Conservation (phyloP, 2,888 invertebrate species). For the Drosophila vallismaia region DNA sequence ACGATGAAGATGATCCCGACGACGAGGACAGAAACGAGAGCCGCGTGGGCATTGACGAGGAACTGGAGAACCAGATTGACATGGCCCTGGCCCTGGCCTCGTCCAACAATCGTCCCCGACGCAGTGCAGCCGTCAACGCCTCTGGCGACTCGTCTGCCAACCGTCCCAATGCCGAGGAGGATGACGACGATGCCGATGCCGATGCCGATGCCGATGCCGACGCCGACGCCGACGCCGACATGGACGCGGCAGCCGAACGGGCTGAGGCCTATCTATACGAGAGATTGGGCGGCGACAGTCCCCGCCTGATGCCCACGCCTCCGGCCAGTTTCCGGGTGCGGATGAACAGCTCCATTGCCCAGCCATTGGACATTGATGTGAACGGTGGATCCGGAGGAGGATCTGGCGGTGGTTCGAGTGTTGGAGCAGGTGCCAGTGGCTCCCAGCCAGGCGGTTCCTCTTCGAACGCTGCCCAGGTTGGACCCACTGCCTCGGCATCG, state of each 20-base stretch:
- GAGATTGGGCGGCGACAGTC: slow-evolving; percentile 33
- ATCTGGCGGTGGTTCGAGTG: slow-evolving; percentile 14
- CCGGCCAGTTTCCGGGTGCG: slow-evolving; percentile 59
- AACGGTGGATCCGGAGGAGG: slow-evolving; percentile 38
- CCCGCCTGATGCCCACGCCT: slow-evolving; percentile 46
- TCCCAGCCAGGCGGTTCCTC: slow-evolving; percentile 1
- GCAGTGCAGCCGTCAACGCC: slow-evolving; percentile 26
- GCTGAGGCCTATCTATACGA: slow-evolving; percentile 53
- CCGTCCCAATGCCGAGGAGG: slow-evolving; percentile 10
- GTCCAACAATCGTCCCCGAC: slow-evolving; percentile 52
- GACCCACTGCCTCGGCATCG: slow-evolving; percentile 37
- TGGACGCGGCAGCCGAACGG: slow-evolving; percentile 6
- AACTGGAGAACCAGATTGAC: slow-evolving; percentile 55
- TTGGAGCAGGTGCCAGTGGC: slow-evolving; percentile 12
- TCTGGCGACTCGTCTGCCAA: slow-evolving; percentile 8
- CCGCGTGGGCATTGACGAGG: slow-evolving; percentile 24
- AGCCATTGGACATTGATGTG: slow-evolving; percentile 67
- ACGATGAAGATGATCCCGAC: slow-evolving; percentile 54
- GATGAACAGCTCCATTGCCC: slow-evolving; percentile 59
- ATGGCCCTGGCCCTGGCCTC: slow-evolving; percentile 42
- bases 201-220: slow-evolving; percentile 20
- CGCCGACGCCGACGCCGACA: slow-evolving; percentile 23
- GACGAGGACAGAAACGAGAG: slow-evolving; percentile 43
- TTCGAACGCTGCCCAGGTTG: slow-evolving; percentile 17
- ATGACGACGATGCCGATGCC: slow-evolving; percentile 25